Percentiles rank a stretch among this genome's conserved stretches.
phyloP scores from a whole-genome alignment of 2,113 vertebrate genomes.

The Syngnathus typhle region DNA sequence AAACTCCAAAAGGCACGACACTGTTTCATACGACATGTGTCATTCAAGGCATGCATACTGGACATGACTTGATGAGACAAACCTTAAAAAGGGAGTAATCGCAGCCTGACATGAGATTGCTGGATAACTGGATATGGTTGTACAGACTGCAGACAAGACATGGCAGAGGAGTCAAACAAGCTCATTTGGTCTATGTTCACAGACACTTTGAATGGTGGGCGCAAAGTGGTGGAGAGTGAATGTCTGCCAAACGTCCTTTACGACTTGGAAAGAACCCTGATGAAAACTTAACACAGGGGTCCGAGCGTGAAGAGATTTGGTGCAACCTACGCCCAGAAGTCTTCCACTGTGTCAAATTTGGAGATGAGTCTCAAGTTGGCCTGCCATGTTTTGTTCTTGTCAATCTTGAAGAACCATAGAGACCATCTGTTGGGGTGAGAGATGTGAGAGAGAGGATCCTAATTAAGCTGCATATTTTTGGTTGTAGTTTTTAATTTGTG shows the following conservation, averaged over 20 bases:
- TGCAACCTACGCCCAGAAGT: conserved; percentile 97
- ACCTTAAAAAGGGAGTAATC: conserved; percentile 99
- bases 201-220: no score
- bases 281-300: no score
- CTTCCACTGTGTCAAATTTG: conserved; percentile 98
- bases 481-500: not conserved
- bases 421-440: conserved; percentile 80
- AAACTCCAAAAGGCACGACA: not conserved
- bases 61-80: conserved; percentile 23
- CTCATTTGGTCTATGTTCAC: not conserved
- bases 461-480: no score
- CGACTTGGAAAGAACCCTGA: no score
- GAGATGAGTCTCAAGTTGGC: conserved; percentile 97
- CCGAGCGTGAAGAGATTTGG: conserved; percentile 6
- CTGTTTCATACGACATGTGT: not conserved
- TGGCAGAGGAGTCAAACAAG: conserved; percentile 1
- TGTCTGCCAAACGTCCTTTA: no score
- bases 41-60: not conserved
- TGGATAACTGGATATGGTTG: conserved; percentile 98
- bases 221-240: no score
- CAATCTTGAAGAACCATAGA: conserved; percentile 99
- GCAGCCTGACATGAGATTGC: conserved; percentile 96
- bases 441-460: conserved; percentile 11
- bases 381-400: conserved; percentile 99
- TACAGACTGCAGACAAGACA: conserved; percentile 76